These are phyloP conservation scores for Norana najaformis DNA, from an alignment of 2,888 invertebrate species.

Conservation along the genomic window DNA sequence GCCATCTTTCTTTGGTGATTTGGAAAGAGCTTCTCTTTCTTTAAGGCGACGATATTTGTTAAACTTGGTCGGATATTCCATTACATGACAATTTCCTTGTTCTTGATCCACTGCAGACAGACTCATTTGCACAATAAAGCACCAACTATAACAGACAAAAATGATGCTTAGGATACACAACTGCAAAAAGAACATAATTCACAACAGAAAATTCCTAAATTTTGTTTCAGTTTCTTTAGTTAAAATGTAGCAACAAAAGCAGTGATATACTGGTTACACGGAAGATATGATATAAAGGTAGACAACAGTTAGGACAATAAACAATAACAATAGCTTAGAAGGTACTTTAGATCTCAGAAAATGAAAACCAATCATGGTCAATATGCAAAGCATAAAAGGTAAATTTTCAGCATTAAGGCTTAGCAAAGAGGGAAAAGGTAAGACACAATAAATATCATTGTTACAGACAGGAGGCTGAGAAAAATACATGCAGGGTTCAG, in stretches of 20 bases:
- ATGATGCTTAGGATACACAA: background rate
- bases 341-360: background rate
- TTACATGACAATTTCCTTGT: background rate
- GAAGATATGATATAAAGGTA: background rate
- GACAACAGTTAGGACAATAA: background rate
- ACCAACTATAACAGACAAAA: background rate
- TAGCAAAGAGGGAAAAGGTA: background rate
- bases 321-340: background rate
- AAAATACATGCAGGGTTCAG: too few species aligned
- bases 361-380: background rate
- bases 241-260: background rate
- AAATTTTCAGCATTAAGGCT: background rate
- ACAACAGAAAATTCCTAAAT: background rate
- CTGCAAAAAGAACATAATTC: background rate
- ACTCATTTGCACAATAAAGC: background rate
- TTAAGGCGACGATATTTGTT: conserved; percentile 13
- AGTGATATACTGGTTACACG: background rate
- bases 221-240: background rate
- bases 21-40: background rate
- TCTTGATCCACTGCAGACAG: background rate
- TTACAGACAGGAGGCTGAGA: too few species aligned
- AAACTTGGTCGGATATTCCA: background rate
- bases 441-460: too few species aligned
- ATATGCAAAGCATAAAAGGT: background rate
- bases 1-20: background rate